Evolutionary conservation across 2,797 vertebrate species (phyloP).

Genomic region (Falco columbarius): DNA sequence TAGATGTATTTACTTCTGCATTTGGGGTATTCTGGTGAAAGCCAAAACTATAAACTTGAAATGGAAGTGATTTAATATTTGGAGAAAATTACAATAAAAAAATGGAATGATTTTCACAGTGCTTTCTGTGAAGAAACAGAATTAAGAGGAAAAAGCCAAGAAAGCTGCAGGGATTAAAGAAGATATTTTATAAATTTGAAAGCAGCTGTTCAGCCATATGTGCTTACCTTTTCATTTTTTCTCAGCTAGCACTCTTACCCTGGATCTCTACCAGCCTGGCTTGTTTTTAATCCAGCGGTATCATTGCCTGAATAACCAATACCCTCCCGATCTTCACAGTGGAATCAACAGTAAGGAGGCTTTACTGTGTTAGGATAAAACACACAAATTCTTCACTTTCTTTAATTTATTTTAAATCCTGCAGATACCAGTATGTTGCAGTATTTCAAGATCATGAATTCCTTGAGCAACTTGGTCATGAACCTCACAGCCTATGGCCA

Average conservation of each 20-base stretch:
- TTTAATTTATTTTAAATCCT: constrained; percentile 50
- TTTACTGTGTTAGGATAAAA: constrained; percentile 16
- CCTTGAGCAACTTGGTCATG: background rate
- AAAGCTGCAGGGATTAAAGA: constrained; percentile 78
- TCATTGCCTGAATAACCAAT: constrained; percentile 70
- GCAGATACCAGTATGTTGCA: background rate
- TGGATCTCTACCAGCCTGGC: constrained; percentile 74
- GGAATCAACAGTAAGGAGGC: constrained; percentile 14
- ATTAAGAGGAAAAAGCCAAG: constrained; percentile 73
- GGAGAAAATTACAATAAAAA: constrained; percentile 70
- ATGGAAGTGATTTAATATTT: constrained; percentile 72
- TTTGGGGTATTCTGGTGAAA: constrained; percentile 64
- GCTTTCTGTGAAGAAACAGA: constrained; percentile 70
- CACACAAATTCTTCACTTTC: background rate
- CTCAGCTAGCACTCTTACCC: constrained; percentile 61
- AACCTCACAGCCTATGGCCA: background rate
- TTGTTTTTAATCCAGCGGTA: constrained; percentile 72
- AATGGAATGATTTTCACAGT: constrained; percentile 48
- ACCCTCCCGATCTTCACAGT: constrained; percentile 37
- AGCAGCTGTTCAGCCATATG: constrained; percentile 80
- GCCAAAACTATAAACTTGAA: constrained; percentile 71
- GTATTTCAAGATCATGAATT: background rate
- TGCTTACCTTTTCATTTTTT: constrained; percentile 77
- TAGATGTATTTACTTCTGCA: constrained; percentile 62
- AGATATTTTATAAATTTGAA: constrained; percentile 79